These are phyloP conservation scores for Hypena proboscidalis DNA, from an alignment of 2,888 invertebrate genomes.

Conservation along the genomic window DNA sequence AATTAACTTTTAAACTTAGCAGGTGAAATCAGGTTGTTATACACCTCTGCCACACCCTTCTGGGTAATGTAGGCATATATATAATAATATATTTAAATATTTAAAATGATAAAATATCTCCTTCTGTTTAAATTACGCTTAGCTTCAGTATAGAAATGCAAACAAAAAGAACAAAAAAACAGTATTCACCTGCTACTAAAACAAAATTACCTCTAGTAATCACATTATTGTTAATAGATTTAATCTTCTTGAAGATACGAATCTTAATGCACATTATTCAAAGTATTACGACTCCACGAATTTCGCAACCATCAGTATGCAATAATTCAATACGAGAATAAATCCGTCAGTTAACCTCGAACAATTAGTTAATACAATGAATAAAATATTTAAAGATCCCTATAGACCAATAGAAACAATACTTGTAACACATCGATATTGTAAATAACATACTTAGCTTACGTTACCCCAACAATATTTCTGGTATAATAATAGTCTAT, in stretches of 20 bases:
- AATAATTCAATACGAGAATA: slow-evolving; percentile 22
- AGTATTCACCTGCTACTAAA: too few relatives aligned
- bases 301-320: slow-evolving; percentile 22
- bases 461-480: slow-evolving; percentile 7
- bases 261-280: slow-evolving; percentile 26
- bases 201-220: too few relatives aligned
- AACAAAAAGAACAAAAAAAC: too few relatives aligned
- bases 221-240: too few relatives aligned
- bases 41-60: too few relatives aligned
- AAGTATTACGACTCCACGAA: slow-evolving; percentile 21
- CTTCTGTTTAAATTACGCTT: too few relatives aligned
- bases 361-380: slow-evolving; percentile 40
- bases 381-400: slow-evolving; percentile 48
- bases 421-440: slow-evolving; percentile 27
- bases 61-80: too few relatives aligned
- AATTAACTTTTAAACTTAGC: too few relatives aligned
- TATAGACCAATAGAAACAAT: slow-evolving; percentile 38
- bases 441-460: slow-evolving; percentile 27
- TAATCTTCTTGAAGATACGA: background rate
- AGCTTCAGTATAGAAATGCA: too few relatives aligned
- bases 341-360: slow-evolving; percentile 27
- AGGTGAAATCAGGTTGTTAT: too few relatives aligned
- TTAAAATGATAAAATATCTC: too few relatives aligned
- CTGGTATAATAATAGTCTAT: background rate
- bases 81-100: too few relatives aligned